Evolutionary conservation across 1,140 invertebrate genomes (phyloP).

Genomic region (Pogonognathellus flavescens): DNA sequence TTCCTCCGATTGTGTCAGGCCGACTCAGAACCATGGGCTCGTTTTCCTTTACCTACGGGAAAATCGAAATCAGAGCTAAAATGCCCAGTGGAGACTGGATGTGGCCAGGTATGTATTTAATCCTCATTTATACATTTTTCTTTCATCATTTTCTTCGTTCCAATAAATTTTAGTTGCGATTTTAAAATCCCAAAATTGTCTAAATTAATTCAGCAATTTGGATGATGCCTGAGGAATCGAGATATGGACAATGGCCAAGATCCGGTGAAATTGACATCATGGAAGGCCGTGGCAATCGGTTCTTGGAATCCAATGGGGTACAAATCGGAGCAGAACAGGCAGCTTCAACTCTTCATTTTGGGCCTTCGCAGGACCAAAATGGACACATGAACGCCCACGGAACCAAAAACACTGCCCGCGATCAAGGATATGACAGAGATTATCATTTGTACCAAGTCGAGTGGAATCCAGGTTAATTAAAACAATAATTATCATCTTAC

Average conservation of each 20-base stretch:
- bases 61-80: constrained; percentile 82
- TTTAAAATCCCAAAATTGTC: too few species aligned
- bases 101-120: constrained; percentile 75
- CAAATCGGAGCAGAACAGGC: constrained; percentile 75
- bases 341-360: constrained; percentile 75
- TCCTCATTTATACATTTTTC: neutral
- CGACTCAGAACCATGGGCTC: constrained; percentile 77
- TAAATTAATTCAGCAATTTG: constrained; percentile 72
- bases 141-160: neutral
- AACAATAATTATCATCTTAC: neutral
- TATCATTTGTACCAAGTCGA: constrained; percentile 69
- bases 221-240: constrained; percentile 74
- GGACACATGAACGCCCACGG: constrained; percentile 72
- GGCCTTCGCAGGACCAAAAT: constrained; percentile 74
- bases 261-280: constrained; percentile 70
- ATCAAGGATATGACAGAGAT: constrained; percentile 70
- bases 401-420: constrained; percentile 69
- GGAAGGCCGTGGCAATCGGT: constrained; percentile 67
- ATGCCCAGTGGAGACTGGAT: constrained; percentile 84
- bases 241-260: constrained; percentile 74
- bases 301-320: constrained; percentile 68
- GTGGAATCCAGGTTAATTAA: constrained; percentile 65
- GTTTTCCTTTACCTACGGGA: constrained; percentile 81
- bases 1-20: constrained; percentile 72
- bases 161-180: too few species aligned